Evolutionary conservation across 2,797 vertebrate genomes (phyloP).

Genomic region (Brachyalestes nurse): DNA sequence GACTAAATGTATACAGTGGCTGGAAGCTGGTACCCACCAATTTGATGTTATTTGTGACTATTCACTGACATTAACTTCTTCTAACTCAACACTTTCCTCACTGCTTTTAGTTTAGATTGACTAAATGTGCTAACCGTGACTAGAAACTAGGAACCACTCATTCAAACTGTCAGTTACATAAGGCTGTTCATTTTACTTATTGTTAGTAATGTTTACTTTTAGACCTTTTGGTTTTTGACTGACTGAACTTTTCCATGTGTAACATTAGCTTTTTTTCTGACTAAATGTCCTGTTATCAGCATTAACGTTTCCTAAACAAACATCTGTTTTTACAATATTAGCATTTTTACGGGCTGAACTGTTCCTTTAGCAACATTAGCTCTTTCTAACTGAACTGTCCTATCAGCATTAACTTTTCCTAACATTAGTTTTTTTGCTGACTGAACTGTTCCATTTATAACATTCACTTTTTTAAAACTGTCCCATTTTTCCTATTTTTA

Average conservation of each 20-base stretch:
- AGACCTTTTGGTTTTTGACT: background rate
- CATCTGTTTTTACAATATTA: background rate
- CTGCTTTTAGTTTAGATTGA: background rate
- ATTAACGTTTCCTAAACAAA: too few relatives aligned
- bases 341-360: background rate
- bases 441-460: background rate
- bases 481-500: too few relatives aligned
- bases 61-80: background rate
- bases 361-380: background rate
- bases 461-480: too few relatives aligned
- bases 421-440: too few relatives aligned
- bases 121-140: background rate
- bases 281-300: background rate
- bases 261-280: background rate
- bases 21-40: too few relatives aligned
- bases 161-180: background rate
- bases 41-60: too few relatives aligned
- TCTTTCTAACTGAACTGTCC: background rate
- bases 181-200: background rate
- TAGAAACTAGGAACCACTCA: background rate
- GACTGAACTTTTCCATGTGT: background rate
- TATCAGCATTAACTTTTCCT: too few relatives aligned
- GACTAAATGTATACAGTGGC: background rate
- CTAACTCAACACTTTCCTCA: background rate
- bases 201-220: background rate